These are phyloP conservation scores for Ophioninae sp. DNA, from an alignment of 2,888 invertebrate genomes.

Conservation along the genomic window DNA sequence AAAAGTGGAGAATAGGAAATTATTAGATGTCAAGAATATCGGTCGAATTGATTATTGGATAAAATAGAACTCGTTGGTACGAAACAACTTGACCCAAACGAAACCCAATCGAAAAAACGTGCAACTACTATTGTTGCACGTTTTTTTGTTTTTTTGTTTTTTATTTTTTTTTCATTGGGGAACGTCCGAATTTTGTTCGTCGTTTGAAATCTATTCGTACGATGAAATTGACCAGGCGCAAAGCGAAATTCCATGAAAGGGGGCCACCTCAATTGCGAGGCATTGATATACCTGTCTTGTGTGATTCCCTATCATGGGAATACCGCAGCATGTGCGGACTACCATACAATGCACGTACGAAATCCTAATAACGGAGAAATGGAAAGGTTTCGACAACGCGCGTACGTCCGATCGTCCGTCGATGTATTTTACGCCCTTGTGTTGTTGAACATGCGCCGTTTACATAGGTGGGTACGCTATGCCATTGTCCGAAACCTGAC, in stretches of 20 bases:
- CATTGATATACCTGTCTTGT: conserved; percentile 32
- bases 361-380: neutral
- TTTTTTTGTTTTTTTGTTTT: too few species aligned
- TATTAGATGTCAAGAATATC: too few species aligned
- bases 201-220: too few species aligned
- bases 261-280: conserved; percentile 15
- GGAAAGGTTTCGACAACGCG: neutral
- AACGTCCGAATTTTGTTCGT: too few species aligned
- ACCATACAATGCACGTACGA: neutral
- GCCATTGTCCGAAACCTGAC: conserved; percentile 24
- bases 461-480: neutral
- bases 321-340: conserved; percentile 44
- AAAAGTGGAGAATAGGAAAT: too few species aligned
- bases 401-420: neutral
- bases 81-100: too few species aligned
- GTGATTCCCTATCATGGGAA: conserved; percentile 48
- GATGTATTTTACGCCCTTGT: conserved; percentile 3
- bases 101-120: too few species aligned
- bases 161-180: too few species aligned
- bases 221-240: conserved; percentile 14
- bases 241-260: neutral
- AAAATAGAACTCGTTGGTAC: too few species aligned
- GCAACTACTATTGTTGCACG: too few species aligned
- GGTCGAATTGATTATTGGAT: too few species aligned
- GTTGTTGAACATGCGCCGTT: neutral